Conservation (phyloP, 92 coral and sea anemone species). For the Epizoanthus rinbou region DNA sequence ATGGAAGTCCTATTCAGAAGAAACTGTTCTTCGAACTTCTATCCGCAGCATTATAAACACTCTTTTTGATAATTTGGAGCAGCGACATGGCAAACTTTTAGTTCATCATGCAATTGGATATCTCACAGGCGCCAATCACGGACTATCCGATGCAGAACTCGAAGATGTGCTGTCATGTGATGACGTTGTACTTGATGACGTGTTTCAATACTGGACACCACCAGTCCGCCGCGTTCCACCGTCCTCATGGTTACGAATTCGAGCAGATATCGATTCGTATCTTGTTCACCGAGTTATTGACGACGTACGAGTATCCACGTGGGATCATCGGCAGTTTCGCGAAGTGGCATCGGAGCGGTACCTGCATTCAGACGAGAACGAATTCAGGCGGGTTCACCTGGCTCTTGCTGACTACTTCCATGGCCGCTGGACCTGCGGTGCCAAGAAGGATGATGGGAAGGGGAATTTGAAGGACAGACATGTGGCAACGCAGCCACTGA, state of each 20-base stretch:
- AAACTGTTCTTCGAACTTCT: slow-evolving; percentile 50
- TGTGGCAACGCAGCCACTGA: slow-evolving; percentile 72
- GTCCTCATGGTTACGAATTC: slow-evolving; percentile 71
- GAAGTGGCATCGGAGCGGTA: slow-evolving; percentile 86
- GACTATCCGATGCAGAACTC: slow-evolving; percentile 87
- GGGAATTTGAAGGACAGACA: slow-evolving; percentile 80
- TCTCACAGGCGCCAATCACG: slow-evolving; percentile 78
- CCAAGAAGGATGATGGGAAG: slow-evolving; percentile 74
- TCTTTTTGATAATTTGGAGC: slow-evolving; percentile 74
- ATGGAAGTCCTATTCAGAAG: slow-evolving; percentile 74
- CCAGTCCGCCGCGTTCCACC: slow-evolving; percentile 79
- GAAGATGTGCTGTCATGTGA: slow-evolving; percentile 91
- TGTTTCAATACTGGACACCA: slow-evolving; percentile 76
- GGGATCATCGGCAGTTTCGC: slow-evolving; percentile 88
- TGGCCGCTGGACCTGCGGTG: slow-evolving; percentile 81
- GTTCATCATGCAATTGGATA: slow-evolving; percentile 72
- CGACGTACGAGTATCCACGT: slow-evolving; percentile 79
- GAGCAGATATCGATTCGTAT: slow-evolving; percentile 76
- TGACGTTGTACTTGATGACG: slow-evolving; percentile 78
- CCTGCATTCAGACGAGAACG: slow-evolving; percentile 62
- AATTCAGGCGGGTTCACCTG: slow-evolving; percentile 61
- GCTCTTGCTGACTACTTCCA: slow-evolving; percentile 78
- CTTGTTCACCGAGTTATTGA: slow-evolving; percentile 72
- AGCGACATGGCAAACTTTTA: slow-evolving; percentile 72
- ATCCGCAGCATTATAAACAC: slow-evolving; percentile 69